phyloP scores from a whole-genome alignment of 2,113 vertebrate genomes.

The Chloropsis cyanopogon region DNA sequence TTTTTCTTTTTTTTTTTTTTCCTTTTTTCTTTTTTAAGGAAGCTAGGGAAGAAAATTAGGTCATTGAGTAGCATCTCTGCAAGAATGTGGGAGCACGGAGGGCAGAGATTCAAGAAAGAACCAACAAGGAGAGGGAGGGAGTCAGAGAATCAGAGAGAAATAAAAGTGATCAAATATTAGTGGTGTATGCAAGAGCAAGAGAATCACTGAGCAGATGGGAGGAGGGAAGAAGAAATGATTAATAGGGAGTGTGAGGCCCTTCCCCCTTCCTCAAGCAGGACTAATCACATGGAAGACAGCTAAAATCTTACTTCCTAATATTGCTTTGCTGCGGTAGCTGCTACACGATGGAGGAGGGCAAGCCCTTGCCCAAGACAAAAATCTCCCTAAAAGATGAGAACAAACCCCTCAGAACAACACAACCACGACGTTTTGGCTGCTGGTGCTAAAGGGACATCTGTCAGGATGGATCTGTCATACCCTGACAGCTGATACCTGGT shows the following conservation, averaged over 20 bases:
- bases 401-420: not conserved
- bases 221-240: constrained; percentile 60
- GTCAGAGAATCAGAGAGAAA: not conserved
- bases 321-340: not conserved
- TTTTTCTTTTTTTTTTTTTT: not conserved
- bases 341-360: not conserved
- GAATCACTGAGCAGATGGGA: constrained; percentile 51
- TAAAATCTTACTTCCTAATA: constrained; percentile 57
- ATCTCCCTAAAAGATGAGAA: not conserved
- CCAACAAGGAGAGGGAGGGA: not conserved
- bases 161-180: constrained; percentile 12
- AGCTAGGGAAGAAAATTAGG: not conserved
- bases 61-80: not conserved
- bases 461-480: not conserved
- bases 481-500: not conserved
- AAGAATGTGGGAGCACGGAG: not conserved
- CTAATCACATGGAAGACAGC: constrained; percentile 51
- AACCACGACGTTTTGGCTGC: not conserved
- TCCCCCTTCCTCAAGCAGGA: constrained; percentile 36
- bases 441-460: not conserved
- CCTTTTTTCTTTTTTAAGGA: not conserved
- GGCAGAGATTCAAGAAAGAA: not conserved
- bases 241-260: constrained; percentile 44
- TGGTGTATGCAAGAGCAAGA: not conserved
- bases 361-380: not conserved